A percentile compares a stretch with the other conserved stretches of the same genome.
Conservation (phyloP, 2,113 vertebrate species). For the Neodon shergylaensis region DNA sequence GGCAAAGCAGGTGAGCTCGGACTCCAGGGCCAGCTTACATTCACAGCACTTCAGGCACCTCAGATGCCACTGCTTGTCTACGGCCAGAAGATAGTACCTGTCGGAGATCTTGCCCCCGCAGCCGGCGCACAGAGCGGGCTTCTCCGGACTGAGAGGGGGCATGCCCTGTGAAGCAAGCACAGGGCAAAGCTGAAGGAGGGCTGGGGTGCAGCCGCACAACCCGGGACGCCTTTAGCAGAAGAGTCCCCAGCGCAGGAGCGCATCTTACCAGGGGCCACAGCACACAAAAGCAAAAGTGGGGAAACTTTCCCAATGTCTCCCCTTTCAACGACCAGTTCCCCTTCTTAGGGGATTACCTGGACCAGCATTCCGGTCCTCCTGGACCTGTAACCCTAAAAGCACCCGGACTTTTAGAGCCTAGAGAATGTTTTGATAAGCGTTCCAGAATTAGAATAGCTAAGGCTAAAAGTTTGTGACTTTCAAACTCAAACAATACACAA, state of each 20-base stretch:
- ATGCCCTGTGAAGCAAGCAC: slow-evolving; percentile 90
- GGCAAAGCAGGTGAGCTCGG: slow-evolving; percentile 99
- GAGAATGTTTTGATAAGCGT: not conserved
- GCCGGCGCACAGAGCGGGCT: slow-evolving; percentile 97
- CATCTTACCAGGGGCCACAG: accelerated
- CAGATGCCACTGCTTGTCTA: slow-evolving; percentile 99
- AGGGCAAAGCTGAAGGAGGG: not conserved
- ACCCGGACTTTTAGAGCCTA: not conserved
- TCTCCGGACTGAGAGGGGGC: slow-evolving; percentile 97
- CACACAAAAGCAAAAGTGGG: not conserved
- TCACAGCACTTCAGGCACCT: slow-evolving; percentile 99
- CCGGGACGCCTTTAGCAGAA: not conserved
- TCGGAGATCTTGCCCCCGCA: slow-evolving; percentile 99
- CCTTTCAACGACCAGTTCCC: not conserved
- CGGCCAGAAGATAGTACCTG: slow-evolving; percentile 99
- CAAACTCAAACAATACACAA: not conserved
- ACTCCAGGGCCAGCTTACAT: slow-evolving; percentile 99
- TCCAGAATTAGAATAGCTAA: not conserved
- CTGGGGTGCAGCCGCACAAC: not conserved
- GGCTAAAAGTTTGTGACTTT: not conserved
- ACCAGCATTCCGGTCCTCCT: accelerated
- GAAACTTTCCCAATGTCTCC: no score
- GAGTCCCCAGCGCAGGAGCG: not conserved
- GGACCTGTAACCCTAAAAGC: not conserved
- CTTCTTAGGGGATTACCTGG: not conserved